phyloP scores from a whole-genome alignment of 2,797 vertebrate species.

The Siniperca undulata region DNA sequence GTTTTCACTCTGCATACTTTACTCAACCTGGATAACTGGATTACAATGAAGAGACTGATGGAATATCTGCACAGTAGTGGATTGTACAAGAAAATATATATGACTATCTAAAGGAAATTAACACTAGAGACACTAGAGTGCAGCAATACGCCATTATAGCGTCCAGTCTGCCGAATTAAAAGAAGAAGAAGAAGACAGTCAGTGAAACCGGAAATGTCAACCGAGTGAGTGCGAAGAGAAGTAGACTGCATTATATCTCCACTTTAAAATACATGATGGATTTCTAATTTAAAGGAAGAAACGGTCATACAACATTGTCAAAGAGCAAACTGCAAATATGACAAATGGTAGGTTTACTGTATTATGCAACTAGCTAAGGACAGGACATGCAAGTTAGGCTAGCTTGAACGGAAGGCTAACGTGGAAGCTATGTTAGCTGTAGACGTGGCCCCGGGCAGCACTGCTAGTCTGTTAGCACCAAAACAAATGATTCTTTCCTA shows the following conservation, averaged over 20 bases:
- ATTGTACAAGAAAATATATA: too few relatives aligned
- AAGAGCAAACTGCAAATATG: slow-evolving; percentile 78
- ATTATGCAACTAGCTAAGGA: background rate
- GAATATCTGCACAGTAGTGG: too few relatives aligned
- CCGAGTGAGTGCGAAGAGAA: slow-evolving; percentile 39
- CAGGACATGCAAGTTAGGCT: slow-evolving; percentile 25
- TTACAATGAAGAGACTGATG: too few relatives aligned
- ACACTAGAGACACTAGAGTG: too few relatives aligned
- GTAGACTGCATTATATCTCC: background rate
- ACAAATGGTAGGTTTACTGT: slow-evolving; percentile 83
- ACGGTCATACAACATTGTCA: slow-evolving; percentile 32
- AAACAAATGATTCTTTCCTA: background rate
- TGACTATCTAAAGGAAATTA: too few relatives aligned
- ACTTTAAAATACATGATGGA: slow-evolving; percentile 64
- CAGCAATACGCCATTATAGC: too few relatives aligned
- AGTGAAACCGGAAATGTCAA: slow-evolving; percentile 73
- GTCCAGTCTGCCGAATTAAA: too few relatives aligned
- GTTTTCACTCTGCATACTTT: too few relatives aligned
- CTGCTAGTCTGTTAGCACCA: slow-evolving; percentile 3
- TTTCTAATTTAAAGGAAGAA: slow-evolving; percentile 52
- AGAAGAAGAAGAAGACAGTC: too few relatives aligned
- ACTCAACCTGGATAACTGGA: too few relatives aligned
- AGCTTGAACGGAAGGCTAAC: slow-evolving; percentile 46
- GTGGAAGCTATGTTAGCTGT: slow-evolving; percentile 67
- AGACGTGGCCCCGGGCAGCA: slow-evolving; percentile 78